Base-by-base conservation (phyloP, 2,797 vertebrate genomes). In the Apogon talboti region DNA sequence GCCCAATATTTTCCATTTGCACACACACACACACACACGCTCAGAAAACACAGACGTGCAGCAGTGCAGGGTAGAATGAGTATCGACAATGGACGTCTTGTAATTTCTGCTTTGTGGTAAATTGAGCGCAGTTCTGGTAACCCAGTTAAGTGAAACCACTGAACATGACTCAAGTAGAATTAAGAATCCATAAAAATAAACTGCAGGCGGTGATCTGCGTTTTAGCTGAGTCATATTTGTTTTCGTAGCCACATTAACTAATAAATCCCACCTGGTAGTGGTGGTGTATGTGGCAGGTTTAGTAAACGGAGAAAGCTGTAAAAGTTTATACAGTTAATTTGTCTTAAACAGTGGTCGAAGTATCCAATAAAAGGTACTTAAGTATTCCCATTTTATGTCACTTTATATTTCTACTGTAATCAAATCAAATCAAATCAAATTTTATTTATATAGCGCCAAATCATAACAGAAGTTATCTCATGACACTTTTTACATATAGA, bases 161-260 rank as follows among this genome's bases (percentile, higher is more conserved):
- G 16, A 77, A 60, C 66, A 70, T 90, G 84, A 90, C 72, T 89
- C 87, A 89, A 71, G 71, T 76, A 76, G 80, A 65, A 79, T 87
- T 67, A 79, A 57, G 71, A 68, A 66, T 21, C 66, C 71, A 69
- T 80, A 70, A 66, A 86, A 81, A 82, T 73, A 86, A 80, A 86
- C 70, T 73, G 69, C 79, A 66, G 55, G 30, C 69, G 58, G 56
- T 15, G 51, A 48, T 70, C 35, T 67, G 57, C 6, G 0, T 85
- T 90, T 87, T 30, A 71, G 83, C 84, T 88, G 87, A 92, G 74
- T 87, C 89, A 87, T 45, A 41, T 62, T 53, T 57, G 59, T 59
- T 63, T 63, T 44, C 44, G 38, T 40, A 14, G 49, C 79, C 77
- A 73, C 58, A 18, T 59, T 18, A 72, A 52, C 66, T 80, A 80